phyloP scores from a whole-genome alignment of 1,140 invertebrate species.

The Druon quercuslanigerum region DNA sequence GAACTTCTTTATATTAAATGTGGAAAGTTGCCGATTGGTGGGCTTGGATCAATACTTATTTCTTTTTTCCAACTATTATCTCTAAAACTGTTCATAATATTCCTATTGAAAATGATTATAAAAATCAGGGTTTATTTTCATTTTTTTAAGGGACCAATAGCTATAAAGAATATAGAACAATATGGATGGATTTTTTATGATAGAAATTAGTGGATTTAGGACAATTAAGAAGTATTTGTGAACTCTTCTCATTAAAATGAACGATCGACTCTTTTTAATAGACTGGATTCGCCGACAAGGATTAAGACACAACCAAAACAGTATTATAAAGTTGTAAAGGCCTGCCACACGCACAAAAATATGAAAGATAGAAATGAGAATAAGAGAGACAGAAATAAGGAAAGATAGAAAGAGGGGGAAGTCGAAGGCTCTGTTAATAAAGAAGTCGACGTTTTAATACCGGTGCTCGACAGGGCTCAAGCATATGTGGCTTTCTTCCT shows the following conservation, averaged over 20 bases:
- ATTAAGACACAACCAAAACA: slow-evolving; percentile 3
- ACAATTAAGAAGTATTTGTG: slow-evolving; percentile 11
- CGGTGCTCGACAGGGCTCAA: slow-evolving; percentile 60
- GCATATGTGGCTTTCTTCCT: slow-evolving; percentile 49
- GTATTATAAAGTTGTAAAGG: slow-evolving; percentile 10
- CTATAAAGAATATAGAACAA: no score
- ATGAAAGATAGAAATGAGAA: slow-evolving; percentile 35
- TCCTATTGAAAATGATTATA: no score
- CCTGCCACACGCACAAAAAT: slow-evolving; percentile 33
- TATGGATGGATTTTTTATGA: neutral
- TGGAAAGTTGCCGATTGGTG: no score
- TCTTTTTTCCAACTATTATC: no score
- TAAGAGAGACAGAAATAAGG: slow-evolving; percentile 32
- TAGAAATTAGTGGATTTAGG: neutral
- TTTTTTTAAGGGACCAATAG: no score
- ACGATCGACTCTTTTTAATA: slow-evolving; percentile 21
- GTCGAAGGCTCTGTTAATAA: slow-evolving; percentile 66
- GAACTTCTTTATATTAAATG: no score
- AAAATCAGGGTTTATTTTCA: no score
- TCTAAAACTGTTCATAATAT: no score
- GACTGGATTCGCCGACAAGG: slow-evolving; percentile 18
- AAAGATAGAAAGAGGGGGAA: slow-evolving; percentile 34
- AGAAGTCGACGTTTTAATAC: slow-evolving; percentile 73
- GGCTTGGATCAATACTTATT: no score
- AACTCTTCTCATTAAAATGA: slow-evolving; percentile 28